A percentile compares a stretch with the other conserved stretches of the same genome.
Evolutionary conservation across 2,113 vertebrate genomes (phyloP).

Genomic region (Nipponia nippon): DNA sequence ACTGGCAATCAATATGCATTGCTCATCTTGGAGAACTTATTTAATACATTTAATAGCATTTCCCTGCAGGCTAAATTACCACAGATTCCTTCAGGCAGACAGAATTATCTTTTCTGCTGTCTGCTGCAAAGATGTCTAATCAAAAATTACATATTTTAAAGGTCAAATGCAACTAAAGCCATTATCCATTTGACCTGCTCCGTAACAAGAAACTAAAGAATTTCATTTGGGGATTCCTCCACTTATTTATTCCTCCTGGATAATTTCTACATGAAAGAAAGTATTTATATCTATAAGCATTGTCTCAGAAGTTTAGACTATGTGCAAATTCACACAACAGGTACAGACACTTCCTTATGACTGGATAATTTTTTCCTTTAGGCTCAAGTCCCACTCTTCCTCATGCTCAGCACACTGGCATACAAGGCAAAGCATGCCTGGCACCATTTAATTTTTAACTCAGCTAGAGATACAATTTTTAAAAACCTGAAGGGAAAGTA

Average conservation of each 20-base stretch:
- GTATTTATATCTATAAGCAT: neutral
- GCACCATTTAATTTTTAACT: neutral
- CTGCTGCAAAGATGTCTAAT: neutral
- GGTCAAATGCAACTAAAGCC: neutral
- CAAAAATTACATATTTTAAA: conserved; percentile 10
- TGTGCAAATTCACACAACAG: neutral
- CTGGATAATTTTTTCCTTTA: neutral
- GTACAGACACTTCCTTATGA: neutral
- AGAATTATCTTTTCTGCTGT: neutral
- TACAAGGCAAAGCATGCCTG: neutral
- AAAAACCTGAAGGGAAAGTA: neutral
- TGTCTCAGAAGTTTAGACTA: neutral
- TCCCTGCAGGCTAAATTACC: neutral
- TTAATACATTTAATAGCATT: neutral
- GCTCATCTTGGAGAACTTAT: neutral
- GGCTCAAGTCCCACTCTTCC: neutral
- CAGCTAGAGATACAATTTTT: neutral
- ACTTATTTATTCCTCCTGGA: neutral
- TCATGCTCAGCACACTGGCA: neutral
- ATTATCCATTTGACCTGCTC: neutral
- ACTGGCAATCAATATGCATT: neutral
- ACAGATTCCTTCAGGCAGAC: neutral
- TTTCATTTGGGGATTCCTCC: neutral
- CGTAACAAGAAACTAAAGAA: neutral
- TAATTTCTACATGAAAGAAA: neutral